Evolutionary conservation across 2,113 vertebrate species (phyloP).

Genomic region (Rana temporaria): DNA sequence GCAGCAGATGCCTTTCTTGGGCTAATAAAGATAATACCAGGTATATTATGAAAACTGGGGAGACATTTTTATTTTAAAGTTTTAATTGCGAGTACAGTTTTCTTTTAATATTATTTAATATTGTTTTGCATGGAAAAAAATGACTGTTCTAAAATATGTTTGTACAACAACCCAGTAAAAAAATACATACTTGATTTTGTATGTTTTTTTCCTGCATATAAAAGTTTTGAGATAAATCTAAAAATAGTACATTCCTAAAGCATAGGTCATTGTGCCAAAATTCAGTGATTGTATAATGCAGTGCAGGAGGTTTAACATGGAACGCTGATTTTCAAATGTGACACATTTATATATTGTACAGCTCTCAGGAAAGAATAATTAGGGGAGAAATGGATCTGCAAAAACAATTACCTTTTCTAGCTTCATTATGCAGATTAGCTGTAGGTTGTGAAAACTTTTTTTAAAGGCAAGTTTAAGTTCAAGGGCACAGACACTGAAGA

Average conservation of each 20-base stretch:
- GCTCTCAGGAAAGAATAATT: slow-evolving; percentile 43
- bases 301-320: not conserved
- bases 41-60: too few relatives aligned
- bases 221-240: not conserved
- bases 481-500: slow-evolving; percentile 25
- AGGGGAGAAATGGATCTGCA: slow-evolving; percentile 43
- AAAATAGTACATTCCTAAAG: not conserved
- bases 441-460: slow-evolving; percentile 36
- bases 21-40: too few relatives aligned
- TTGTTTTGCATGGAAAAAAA: too few relatives aligned
- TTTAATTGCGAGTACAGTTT: too few relatives aligned
- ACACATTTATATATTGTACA: slow-evolving; percentile 38
- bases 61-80: too few relatives aligned
- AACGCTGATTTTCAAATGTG: slow-evolving; percentile 30
- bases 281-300: slow-evolving; percentile 5
- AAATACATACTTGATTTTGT: not conserved
- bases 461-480: slow-evolving; percentile 29
- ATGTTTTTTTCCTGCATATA: not conserved
- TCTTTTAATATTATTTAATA: too few relatives aligned
- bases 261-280: slow-evolving; percentile 23
- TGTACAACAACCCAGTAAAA: too few relatives aligned
- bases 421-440: slow-evolving; percentile 36
- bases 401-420: slow-evolving; percentile 42
- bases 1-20: too few relatives aligned
- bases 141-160: too few relatives aligned